Evolutionary conservation across 1,140 invertebrate species (phyloP).

Genomic region (Zaprionus capensis): DNA sequence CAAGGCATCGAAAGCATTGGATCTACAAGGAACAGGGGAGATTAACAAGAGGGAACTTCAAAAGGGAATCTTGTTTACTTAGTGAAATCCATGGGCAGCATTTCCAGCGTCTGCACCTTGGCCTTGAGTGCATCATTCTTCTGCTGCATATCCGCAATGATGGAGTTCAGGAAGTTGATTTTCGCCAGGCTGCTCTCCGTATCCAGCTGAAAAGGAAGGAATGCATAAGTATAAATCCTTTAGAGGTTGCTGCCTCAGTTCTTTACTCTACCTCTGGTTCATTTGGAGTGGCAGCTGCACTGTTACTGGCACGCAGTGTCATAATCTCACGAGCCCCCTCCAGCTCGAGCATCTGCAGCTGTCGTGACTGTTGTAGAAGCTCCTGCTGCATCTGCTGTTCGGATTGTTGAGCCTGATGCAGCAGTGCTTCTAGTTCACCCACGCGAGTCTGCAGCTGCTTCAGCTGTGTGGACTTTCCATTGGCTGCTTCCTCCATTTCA

Average conservation of each 20-base stretch:
- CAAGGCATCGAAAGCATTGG: slow-evolving; percentile 68
- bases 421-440: slow-evolving; percentile 51
- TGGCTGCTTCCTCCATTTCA: slow-evolving; percentile 71
- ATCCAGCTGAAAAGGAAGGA: slow-evolving; percentile 26
- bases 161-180: slow-evolving; percentile 96
- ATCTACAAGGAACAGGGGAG: slow-evolving; percentile 43
- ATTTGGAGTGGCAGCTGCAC: not conserved
- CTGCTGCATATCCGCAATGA: slow-evolving; percentile 97
- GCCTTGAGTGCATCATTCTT: slow-evolving; percentile 94
- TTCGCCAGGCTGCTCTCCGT: slow-evolving; percentile 85
- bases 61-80: slow-evolving; percentile 45
- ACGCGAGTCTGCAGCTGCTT: slow-evolving; percentile 51
- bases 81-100: slow-evolving; percentile 85
- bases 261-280: slow-evolving; percentile 34
- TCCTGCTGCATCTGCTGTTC: slow-evolving; percentile 50
- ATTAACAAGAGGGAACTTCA: not conserved
- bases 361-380: slow-evolving; percentile 50
- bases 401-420: slow-evolving; percentile 41
- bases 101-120: slow-evolving; percentile 92
- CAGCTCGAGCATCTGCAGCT: slow-evolving; percentile 53
- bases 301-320: slow-evolving; percentile 49
- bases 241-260: not conserved
- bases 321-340: slow-evolving; percentile 70
- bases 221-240: not conserved
- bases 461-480: slow-evolving; percentile 42